Percentiles rank a stretch among this genome's conserved stretches.
These are phyloP conservation scores for Apis dorsata DNA, from an alignment of 1,140 invertebrate genomes.

Conservation along the genomic window DNA sequence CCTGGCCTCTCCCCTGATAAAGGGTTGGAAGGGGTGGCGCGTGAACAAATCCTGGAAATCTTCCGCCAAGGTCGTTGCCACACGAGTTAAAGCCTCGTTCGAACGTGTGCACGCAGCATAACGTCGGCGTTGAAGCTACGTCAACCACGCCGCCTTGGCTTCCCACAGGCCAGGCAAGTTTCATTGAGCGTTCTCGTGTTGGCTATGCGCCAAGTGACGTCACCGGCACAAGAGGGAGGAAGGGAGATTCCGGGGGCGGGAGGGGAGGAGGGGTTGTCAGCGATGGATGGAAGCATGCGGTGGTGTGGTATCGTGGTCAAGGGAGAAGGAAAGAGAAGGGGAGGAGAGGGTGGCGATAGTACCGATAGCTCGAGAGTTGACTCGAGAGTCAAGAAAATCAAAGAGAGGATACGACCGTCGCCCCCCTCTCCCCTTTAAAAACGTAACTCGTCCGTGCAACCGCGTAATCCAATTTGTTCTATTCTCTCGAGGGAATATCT, in stretches of 20 bases:
- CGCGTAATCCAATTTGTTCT: constrained; percentile 50
- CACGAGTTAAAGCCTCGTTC: constrained; percentile 5
- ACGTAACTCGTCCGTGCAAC: constrained; percentile 7
- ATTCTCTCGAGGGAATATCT: constrained; percentile 25
- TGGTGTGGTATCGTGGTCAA: background rate
- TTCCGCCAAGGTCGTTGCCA: constrained; percentile 66
- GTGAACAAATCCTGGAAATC: constrained; percentile 41
- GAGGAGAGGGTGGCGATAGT: constrained; percentile 8
- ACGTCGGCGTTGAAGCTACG: constrained; percentile 62
- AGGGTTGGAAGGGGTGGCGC: background rate
- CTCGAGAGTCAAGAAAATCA: constrained; percentile 5
- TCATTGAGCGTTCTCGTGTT: constrained; percentile 72
- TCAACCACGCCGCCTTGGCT: constrained; percentile 54
- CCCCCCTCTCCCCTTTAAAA: background rate
- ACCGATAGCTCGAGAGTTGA: constrained; percentile 4
- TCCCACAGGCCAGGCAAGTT: constrained; percentile 56
- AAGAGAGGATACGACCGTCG: background rate
- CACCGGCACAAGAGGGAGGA: constrained; percentile 63
- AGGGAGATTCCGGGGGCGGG: background rate
- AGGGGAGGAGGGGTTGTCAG: constrained; percentile 41
- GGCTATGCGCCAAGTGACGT: constrained; percentile 73
- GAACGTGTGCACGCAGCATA: constrained; percentile 63
- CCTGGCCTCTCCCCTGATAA: too few species aligned
- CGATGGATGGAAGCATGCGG: constrained; percentile 30
- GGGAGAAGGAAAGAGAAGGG: background rate